phyloP scores from a whole-genome alignment of 2,797 vertebrate genomes.

The Acanthornis magna region DNA sequence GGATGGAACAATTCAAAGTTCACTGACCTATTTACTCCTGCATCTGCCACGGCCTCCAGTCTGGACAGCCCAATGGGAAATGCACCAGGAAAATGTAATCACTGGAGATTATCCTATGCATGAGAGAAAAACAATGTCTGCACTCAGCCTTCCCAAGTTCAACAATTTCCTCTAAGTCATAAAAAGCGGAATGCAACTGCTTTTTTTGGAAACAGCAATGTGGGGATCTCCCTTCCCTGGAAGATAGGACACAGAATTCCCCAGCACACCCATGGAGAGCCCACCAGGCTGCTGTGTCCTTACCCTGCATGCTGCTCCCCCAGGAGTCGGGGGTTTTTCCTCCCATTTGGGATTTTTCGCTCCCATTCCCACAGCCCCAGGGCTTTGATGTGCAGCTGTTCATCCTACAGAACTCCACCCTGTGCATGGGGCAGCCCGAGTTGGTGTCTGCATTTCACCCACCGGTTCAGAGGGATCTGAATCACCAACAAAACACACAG shows the following conservation, averaged over 20 bases:
- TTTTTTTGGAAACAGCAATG: not conserved
- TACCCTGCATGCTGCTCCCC: accelerated
- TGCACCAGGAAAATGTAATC: conserved; percentile 33
- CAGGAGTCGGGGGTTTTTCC: not conserved
- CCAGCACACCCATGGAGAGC: accelerated
- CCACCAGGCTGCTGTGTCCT: not conserved
- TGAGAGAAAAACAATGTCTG: not conserved
- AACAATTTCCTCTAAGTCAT: not conserved
- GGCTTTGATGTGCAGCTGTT: not conserved
- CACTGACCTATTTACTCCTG: conserved; percentile 22
- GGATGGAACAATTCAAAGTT: conserved; percentile 14
- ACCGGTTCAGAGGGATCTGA: not conserved
- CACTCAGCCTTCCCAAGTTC: not conserved
- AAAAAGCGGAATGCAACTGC: not conserved
- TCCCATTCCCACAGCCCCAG: not conserved
- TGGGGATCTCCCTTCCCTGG: not conserved
- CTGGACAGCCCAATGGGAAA: not conserved
- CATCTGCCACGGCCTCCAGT: not conserved
- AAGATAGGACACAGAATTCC: not conserved
- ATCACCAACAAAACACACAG: not conserved
- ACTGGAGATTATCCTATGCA: conserved; percentile 9
- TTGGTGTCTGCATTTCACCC: not conserved
- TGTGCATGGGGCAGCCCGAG: not conserved
- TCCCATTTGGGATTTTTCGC: not conserved
- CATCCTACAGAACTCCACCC: not conserved